Evolutionary conservation across 2,113 vertebrate genomes (phyloP), one percentile per base, ranked within the genome.

Genomic region (Mormyrus lacerda): DNA sequence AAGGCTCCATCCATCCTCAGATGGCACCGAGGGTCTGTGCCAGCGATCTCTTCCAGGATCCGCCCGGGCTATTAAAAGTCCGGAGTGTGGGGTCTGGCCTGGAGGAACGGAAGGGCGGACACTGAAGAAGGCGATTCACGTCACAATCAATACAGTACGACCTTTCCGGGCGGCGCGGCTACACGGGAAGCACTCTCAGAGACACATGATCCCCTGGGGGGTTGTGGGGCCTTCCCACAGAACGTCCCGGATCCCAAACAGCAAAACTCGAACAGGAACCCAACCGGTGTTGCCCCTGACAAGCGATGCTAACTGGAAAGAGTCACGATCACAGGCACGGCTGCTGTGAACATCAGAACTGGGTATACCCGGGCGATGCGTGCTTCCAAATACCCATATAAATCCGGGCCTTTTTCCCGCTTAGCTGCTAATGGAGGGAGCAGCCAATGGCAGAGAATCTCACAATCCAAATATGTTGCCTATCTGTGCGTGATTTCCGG

Each of bases 111-210:
- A 88, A 48, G 7, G 47, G 61, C 3, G 27, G 21, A 82, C 47
- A 19, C 51, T 24, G 31, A 35, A 35, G 65, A 88, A 58, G 51
- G 88, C 83, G 53, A 89, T 19, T 55, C 76, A 31, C 47, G 27
- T 84, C 31, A 42, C 88, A 55, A n/a, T 89, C 76, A 17, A 44
- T 89, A 47, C 9, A 2, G 11, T 11, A 15, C 39, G 51, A 84
- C 88, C 88, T 89, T 84, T 89, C 88, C 35, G 69, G 15, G 27
- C 3, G 88, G 51, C 45, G 47, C 45, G 1, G 55, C n/a, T 47
- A 27, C 42, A 9, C 42, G 84, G 47, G n/a, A 85, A 53, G 45
- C 45, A 31, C 31, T 87, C 51, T 9, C 35, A 31, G 85, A 24
- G 53, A 27, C 87, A 88, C 35, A 61, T 47, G n/a, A 87, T 17